A percentile compares a stretch with the other conserved stretches of the same genome.
phyloP scores from a whole-genome alignment of 2,113 vertebrate genomes.

The Cyanoderma ruficeps region DNA sequence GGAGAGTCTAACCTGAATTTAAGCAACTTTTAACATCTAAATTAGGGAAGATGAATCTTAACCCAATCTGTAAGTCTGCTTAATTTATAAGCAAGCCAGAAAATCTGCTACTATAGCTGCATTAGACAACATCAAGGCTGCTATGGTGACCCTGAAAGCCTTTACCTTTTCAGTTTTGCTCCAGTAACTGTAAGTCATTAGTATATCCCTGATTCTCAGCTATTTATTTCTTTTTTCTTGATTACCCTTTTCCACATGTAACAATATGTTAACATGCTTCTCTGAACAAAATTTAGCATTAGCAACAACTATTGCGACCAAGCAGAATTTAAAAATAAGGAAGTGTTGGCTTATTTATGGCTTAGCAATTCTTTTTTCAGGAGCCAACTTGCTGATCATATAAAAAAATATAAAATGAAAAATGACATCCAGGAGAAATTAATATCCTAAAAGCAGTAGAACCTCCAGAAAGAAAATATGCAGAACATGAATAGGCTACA shows the following conservation, averaged over 20 bases:
- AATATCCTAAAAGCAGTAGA: neutral
- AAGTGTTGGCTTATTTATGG: neutral
- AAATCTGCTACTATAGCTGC: neutral
- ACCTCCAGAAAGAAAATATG: neutral
- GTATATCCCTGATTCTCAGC: neutral
- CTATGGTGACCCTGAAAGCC: neutral
- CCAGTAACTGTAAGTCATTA: neutral
- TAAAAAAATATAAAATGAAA: neutral
- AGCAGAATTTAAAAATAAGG: neutral
- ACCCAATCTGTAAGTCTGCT: neutral
- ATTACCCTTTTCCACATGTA: neutral
- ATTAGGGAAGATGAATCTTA: neutral
- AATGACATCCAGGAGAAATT: neutral
- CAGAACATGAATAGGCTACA: neutral
- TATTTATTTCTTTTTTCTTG: neutral
- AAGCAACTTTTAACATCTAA: neutral
- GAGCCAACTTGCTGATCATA: neutral
- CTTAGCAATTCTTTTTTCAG: neutral
- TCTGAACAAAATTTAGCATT: neutral
- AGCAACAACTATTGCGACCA: neutral
- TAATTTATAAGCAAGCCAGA: neutral
- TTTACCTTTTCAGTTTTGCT: neutral
- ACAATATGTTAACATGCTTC: neutral
- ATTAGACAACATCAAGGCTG: neutral
- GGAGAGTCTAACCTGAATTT: neutral